phyloP scores from a whole-genome alignment of 2,797 vertebrate genomes.

The Bryconaethiops microstoma region DNA sequence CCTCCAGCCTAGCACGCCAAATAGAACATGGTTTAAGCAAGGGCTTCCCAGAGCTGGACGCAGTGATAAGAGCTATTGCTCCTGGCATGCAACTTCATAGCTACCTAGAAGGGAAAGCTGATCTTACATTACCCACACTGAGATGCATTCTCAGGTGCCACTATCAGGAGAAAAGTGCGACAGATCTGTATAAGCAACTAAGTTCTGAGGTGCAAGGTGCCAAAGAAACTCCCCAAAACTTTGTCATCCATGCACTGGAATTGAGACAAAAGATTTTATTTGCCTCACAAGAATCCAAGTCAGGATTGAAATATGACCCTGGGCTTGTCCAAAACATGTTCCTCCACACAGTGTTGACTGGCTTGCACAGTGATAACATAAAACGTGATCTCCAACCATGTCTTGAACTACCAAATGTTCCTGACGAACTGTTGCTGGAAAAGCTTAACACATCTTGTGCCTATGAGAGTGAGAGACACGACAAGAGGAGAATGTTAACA shows the following conservation, averaged over 20 bases:
- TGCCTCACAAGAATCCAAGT: too few species aligned
- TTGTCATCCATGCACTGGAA: too few species aligned
- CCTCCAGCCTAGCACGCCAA: too few species aligned
- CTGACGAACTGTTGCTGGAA: slow-evolving; percentile 16
- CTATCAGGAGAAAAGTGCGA: slow-evolving; percentile 31
- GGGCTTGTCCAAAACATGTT: slow-evolving; percentile 4
- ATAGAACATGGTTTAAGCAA: too few species aligned
- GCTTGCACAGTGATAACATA: neutral
- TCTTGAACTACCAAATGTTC: neutral
- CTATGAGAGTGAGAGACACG: slow-evolving; percentile 20
- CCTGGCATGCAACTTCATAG: neutral
- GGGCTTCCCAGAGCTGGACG: neutral
- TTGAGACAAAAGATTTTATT: too few species aligned
- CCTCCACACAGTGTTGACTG: neutral
- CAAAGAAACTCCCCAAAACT: too few species aligned
- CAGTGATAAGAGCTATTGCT: neutral
- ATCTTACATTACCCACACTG: slow-evolving; percentile 20
- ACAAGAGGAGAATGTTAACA: slow-evolving; percentile 1
- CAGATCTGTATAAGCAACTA: slow-evolving; percentile 19
- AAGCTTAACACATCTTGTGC: slow-evolving; percentile 9
- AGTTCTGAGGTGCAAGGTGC: neutral
- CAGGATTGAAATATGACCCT: too few species aligned
- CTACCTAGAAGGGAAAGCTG: slow-evolving; percentile 24
- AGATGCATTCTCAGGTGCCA: slow-evolving; percentile 6
- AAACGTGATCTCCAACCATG: slow-evolving; percentile 10